Evolutionary conservation across 2,888 invertebrate genomes (phyloP).

Genomic region (Zygogramma bicolorata): DNA sequence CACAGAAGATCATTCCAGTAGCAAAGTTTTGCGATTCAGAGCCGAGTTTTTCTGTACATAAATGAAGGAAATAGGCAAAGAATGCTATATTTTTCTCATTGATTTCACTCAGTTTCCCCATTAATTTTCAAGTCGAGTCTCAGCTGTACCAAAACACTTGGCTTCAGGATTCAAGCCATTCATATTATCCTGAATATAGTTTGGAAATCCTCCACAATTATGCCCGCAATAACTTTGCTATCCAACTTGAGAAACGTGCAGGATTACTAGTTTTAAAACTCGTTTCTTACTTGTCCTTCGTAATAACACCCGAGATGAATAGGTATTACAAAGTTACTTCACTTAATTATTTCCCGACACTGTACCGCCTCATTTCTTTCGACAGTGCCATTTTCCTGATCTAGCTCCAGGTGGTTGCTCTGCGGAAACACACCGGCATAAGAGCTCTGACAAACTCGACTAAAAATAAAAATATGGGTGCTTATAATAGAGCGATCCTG

Average conservation of each 20-base stretch:
- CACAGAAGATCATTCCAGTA: no score
- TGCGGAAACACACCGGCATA: background rate
- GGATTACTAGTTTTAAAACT: background rate
- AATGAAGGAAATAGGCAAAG: no score
- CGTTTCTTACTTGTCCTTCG: background rate
- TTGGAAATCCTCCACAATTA: background rate
- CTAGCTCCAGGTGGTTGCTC: constrained; percentile 5
- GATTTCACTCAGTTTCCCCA: no score
- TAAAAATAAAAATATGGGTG: background rate
- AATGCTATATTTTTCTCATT: no score
- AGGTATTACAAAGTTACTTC: background rate
- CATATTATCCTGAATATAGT: background rate
- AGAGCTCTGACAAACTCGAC: background rate
- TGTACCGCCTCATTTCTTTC: background rate
- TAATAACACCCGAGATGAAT: background rate
- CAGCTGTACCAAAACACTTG: background rate
- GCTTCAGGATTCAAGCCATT: background rate
- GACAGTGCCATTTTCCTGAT: background rate
- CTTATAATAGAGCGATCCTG: background rate
- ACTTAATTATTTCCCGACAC: background rate
- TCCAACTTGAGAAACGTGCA: background rate
- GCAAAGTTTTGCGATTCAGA: no score
- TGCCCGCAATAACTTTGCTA: background rate
- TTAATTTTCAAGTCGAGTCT: no score
- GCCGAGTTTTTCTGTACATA: no score